Base-by-base conservation (phyloP, 1,140 invertebrate species). In the Penaeus vannamei region DNA sequence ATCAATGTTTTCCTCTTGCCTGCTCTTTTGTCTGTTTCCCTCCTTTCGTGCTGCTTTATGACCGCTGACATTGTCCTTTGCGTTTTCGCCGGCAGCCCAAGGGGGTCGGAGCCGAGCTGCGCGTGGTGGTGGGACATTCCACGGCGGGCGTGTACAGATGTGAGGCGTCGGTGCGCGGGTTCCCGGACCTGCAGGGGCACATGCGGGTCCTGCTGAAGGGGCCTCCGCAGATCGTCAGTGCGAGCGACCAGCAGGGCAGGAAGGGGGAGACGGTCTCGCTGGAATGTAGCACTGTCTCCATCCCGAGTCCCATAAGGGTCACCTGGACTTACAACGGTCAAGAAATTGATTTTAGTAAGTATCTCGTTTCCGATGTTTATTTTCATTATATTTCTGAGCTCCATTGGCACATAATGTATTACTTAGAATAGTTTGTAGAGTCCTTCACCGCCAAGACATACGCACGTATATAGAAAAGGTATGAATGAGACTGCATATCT, bases 221-320 rank as follows among this genome's bases (percentile, higher is more conserved):
- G 77, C 95, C 96, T 0, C 98, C 98, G 29, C 95, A 95, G 91
- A 97, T 98, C 88, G 94, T 96, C 42, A 98, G 97, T 89, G 96
- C 97, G 91, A 94, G 95, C 90, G 95, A 96, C 8, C 98, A 98
- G 92, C 97, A 97, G 91, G 97, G 97, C 0, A 94, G 95, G 5
- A 94, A 95, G 91, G 96, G 96, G 0, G 96, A 96, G 92, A 95
- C 95, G 8, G 96, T 96, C 1, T 95, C 96, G 93, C 95, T 98
- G n/a, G 97, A 98, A 93, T 99, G 98, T 93, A 94, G 96, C 46
- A 97, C 97, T 4, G 95, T 96, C 92, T 97, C 97, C 36, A 96
- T 98, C 88, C 98, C 98, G 26, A 96, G 95, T 92, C 97, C 98
- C 12, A 96, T 97, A 91, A 95, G 95, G 80, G 96, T 98, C 46